These are phyloP conservation scores for Eretmocerus hayati DNA, from an alignment of 2,888 invertebrate genomes.

Conservation along the genomic window DNA sequence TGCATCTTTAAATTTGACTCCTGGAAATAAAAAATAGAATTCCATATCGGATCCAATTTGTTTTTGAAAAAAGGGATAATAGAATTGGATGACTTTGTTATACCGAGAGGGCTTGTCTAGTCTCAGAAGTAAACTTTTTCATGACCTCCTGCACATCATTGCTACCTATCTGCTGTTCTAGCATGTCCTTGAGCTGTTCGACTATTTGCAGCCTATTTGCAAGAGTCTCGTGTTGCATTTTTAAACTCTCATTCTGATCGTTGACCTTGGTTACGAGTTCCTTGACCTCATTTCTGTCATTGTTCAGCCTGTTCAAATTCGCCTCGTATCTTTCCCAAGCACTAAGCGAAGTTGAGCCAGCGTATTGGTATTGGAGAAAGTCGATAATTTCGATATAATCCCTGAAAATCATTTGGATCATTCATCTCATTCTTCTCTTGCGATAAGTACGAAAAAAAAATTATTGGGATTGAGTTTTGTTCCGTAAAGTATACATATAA, in stretches of 20 bases:
- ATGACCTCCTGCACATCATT: constrained; percentile 33
- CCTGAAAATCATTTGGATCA: constrained; percentile 19
- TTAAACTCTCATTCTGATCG: constrained; percentile 27
- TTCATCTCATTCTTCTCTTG: not conserved
- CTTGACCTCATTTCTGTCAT: constrained; percentile 26
- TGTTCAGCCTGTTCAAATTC: constrained; percentile 25
- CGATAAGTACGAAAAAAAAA: too few relatives aligned
- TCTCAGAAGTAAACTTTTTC: constrained; percentile 35
- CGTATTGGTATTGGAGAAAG: constrained; percentile 37
- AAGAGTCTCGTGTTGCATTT: constrained; percentile 33
- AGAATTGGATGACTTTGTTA: constrained; percentile 2
- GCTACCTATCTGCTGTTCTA: constrained; percentile 40
- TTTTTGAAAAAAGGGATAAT: not conserved
- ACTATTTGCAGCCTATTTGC: constrained; percentile 36
- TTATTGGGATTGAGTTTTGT: too few relatives aligned
- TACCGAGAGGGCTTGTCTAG: constrained; percentile 35
- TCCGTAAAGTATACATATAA: too few relatives aligned
- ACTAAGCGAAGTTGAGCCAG: constrained; percentile 35
- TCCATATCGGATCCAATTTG: not conserved
- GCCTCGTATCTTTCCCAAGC: constrained; percentile 31
- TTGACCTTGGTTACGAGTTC: constrained; percentile 26
- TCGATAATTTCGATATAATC: constrained; percentile 32
- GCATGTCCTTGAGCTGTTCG: constrained; percentile 37
- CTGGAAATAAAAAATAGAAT: constrained; percentile 20
- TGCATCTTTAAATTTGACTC: constrained; percentile 35